phyloP scores from a whole-genome alignment of 2,888 invertebrate species.

The Drosophila fungiperda region DNA sequence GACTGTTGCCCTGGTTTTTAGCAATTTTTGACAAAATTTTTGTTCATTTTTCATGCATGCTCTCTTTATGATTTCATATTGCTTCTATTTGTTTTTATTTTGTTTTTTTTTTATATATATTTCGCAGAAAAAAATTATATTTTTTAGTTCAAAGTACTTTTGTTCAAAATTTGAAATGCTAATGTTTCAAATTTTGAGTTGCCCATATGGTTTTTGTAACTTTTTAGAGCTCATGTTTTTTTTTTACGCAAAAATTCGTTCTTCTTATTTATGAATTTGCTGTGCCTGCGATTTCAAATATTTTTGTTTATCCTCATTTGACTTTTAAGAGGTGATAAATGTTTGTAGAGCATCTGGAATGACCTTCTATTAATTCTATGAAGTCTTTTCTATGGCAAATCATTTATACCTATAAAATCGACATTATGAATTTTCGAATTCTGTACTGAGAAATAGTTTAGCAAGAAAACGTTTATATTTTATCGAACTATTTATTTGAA shows the following conservation, averaged over 20 bases:
- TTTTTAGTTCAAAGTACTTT: conserved; percentile 70
- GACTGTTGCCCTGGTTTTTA: conserved; percentile 69
- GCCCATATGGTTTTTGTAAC: conserved; percentile 18
- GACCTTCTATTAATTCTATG: conserved; percentile 32
- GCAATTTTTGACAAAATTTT: conserved; percentile 59
- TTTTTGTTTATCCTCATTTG: conserved; percentile 8
- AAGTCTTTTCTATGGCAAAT: background rate
- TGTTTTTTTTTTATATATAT: conserved; percentile 45
- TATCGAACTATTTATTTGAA: background rate
- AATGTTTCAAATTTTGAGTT: conserved; percentile 9
- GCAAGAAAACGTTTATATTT: background rate
- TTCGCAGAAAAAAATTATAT: conserved; percentile 79
- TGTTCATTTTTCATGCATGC: conserved; percentile 21
- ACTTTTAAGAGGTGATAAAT: background rate
- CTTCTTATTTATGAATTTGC: conserved; percentile 1
- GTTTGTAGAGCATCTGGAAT: conserved; percentile 8
- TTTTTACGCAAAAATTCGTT: conserved; percentile 48
- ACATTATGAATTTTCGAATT: background rate
- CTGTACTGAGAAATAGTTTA: background rate
- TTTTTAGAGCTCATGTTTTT: conserved; percentile 41
- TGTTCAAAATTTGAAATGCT: conserved; percentile 42
- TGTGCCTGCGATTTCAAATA: background rate
- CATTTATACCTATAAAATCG: background rate
- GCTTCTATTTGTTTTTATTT: conserved; percentile 6
- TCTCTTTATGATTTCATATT: conserved; percentile 39